Evolutionary conservation across 2,797 vertebrate genomes (phyloP).

Genomic region (Natrix natrix): DNA sequence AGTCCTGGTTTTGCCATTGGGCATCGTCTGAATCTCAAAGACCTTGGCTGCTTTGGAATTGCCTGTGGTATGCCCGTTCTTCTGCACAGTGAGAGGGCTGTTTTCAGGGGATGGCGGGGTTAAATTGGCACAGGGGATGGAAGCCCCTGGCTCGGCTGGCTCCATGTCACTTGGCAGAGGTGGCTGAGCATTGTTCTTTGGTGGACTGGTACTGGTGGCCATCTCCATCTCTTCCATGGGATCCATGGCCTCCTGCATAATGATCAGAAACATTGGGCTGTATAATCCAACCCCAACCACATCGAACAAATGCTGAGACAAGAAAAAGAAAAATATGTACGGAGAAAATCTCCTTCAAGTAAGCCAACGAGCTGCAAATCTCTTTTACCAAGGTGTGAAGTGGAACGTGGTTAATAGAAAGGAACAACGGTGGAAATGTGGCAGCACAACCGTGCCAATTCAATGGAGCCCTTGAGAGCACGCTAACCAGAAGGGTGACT

Average conservation of each 20-base stretch:
- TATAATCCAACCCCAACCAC: not conserved
- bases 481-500: not conserved
- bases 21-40: conserved; percentile 91
- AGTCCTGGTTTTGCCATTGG: conserved; percentile 91
- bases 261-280: conserved; percentile 69
- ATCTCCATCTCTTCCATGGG: conserved; percentile 87
- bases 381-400: not conserved
- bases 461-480: not conserved
- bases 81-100: conserved; percentile 76
- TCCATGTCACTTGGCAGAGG: conserved; percentile 76
- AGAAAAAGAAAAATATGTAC: not conserved
- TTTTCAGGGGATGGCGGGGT: conserved; percentile 67
- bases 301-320: not conserved
- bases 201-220: conserved; percentile 85
- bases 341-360: not conserved
- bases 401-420: not conserved
- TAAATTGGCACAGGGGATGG: conserved; percentile 73
- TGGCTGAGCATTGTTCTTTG: conserved; percentile 81
- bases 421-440: not conserved
- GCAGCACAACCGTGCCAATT: not conserved
- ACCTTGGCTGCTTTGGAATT: conserved; percentile 78
- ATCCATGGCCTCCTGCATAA: conserved; percentile 84
- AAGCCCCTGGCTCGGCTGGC: conserved; percentile 70
- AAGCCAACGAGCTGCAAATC: not conserved
- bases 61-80: conserved; percentile 85